These are phyloP conservation scores for Drosophila kikkawai DNA, from an alignment of 1,140 invertebrate species.

Conservation along the genomic window DNA sequence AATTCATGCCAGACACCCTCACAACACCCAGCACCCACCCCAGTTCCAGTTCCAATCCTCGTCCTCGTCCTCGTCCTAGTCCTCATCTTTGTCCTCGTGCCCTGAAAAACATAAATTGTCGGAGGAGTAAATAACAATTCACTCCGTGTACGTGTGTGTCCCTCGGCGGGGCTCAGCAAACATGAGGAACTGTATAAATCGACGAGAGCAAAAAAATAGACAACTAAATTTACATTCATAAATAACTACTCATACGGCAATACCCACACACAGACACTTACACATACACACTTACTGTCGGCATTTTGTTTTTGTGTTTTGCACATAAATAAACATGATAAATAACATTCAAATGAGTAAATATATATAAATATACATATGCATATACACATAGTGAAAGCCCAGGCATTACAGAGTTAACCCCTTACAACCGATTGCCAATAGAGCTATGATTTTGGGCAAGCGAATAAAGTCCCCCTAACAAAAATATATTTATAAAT, in stretches of 20 bases:
- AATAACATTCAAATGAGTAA: constrained; percentile 60
- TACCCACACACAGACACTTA: constrained; percentile 28
- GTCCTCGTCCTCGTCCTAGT: constrained; percentile 14
- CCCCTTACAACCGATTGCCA: constrained; percentile 47
- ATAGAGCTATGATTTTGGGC: constrained; percentile 33
- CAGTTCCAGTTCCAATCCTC: constrained; percentile 4
- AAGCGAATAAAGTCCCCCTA: constrained; percentile 9
- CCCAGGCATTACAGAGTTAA: constrained; percentile 18
- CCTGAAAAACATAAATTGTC: constrained; percentile 42
- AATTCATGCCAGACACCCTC: constrained; percentile 32
- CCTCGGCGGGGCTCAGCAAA: constrained; percentile 33
- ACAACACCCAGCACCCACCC: constrained; percentile 13
- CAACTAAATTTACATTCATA: constrained; percentile 66
- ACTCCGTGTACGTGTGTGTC: constrained; percentile 41
- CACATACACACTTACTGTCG: constrained; percentile 62
- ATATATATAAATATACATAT: constrained; percentile 40
- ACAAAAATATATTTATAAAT: constrained; percentile 22
- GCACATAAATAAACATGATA: constrained; percentile 68
- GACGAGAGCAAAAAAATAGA: constrained; percentile 22
- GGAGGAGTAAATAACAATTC: constrained; percentile 41
- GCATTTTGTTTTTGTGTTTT: constrained; percentile 73
- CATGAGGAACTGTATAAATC: constrained; percentile 35
- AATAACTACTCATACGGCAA: constrained; percentile 58
- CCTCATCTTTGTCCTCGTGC: constrained; percentile 41
- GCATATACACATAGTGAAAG: constrained; percentile 39